A percentile compares a stretch with the other conserved stretches of the same genome.
These are phyloP conservation scores for Drosophila athabasca DNA, from an alignment of 1,140 invertebrate genomes.

Conservation along the genomic window DNA sequence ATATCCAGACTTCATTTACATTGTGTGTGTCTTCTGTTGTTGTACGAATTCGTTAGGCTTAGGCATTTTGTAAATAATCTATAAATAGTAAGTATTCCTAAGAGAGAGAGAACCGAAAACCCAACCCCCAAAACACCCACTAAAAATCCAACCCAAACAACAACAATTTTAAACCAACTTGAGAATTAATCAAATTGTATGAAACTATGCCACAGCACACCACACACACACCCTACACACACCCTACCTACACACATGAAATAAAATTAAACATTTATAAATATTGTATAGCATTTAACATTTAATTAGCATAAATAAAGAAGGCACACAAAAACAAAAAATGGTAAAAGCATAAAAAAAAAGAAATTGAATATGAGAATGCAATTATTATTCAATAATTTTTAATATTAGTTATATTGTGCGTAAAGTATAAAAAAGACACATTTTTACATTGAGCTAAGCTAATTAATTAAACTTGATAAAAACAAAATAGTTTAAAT, in stretches of 20 bases:
- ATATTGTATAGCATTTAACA: conserved; percentile 78
- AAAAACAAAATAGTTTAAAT: conserved; percentile 66
- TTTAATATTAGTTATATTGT: conserved; percentile 81
- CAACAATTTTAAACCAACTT: conserved; percentile 72
- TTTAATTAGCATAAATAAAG: conserved; percentile 79
- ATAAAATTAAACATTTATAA: conserved; percentile 56
- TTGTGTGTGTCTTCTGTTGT: conserved; percentile 72
- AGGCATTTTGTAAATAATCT: conserved; percentile 75
- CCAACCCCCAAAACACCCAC: conserved; percentile 1
- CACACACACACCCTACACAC: too few relatives aligned
- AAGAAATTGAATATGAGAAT: conserved; percentile 45
- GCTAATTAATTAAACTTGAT: conserved; percentile 80
- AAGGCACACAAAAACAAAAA: conserved; percentile 40
- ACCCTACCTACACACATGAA: conserved; percentile 1
- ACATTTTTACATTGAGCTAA: conserved; percentile 81
- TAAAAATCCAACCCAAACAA: conserved; percentile 12
- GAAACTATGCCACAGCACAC: conserved; percentile 66
- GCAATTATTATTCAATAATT: conserved; percentile 83
- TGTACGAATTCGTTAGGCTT: conserved; percentile 74
- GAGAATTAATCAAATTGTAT: conserved; percentile 82
- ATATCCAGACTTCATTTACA: conserved; percentile 49
- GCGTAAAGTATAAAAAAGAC: conserved; percentile 50
- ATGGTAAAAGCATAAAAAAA: conserved; percentile 49
- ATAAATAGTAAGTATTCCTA: conserved; percentile 63
- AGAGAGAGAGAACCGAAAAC: conserved; percentile 42